phyloP scores from a whole-genome alignment of 1,140 invertebrate species.

The Drosophila sp. region DNA sequence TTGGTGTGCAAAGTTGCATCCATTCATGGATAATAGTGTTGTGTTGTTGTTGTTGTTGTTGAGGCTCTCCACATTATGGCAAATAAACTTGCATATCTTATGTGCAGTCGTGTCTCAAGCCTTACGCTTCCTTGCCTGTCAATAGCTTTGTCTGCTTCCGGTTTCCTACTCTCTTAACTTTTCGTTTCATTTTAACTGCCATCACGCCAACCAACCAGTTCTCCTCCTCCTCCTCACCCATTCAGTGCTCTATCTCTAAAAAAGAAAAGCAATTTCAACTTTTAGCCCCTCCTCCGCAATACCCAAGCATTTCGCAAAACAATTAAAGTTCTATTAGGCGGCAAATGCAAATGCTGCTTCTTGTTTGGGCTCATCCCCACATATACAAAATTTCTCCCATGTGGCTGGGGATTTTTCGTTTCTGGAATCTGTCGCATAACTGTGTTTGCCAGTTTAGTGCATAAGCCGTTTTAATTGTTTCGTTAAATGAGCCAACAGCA shows the following conservation, averaged over 20 bases:
- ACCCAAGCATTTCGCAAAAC: constrained; percentile 60
- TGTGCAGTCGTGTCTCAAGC: constrained; percentile 18
- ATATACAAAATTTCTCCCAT: constrained; percentile 4
- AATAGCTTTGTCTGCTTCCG: constrained; percentile 12
- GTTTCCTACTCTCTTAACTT: constrained; percentile 28
- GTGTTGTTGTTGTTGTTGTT: constrained; percentile 14
- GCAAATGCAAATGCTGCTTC: constrained; percentile 69
- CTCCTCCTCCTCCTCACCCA: not conserved
- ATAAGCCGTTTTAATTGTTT: constrained; percentile 79
- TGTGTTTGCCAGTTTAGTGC: constrained; percentile 61
- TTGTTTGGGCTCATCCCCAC: constrained; percentile 30
- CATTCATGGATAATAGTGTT: constrained; percentile 27
- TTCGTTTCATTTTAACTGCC: constrained; percentile 47
- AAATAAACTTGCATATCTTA: constrained; percentile 67
- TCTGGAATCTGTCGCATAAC: constrained; percentile 48
- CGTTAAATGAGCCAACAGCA: constrained; percentile 69
- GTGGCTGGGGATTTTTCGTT: constrained; percentile 40
- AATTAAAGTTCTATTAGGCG: constrained; percentile 80
- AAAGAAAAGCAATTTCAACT: constrained; percentile 16
- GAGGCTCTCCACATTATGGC: constrained; percentile 45
- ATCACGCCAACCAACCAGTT: constrained; percentile 4
- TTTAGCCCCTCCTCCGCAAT: not conserved
- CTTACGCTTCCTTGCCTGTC: constrained; percentile 16
- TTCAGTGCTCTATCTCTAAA: not conserved
- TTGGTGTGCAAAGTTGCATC: constrained; percentile 53